phyloP scores from a whole-genome alignment of 2,888 invertebrate species.

The Melieria picta region DNA sequence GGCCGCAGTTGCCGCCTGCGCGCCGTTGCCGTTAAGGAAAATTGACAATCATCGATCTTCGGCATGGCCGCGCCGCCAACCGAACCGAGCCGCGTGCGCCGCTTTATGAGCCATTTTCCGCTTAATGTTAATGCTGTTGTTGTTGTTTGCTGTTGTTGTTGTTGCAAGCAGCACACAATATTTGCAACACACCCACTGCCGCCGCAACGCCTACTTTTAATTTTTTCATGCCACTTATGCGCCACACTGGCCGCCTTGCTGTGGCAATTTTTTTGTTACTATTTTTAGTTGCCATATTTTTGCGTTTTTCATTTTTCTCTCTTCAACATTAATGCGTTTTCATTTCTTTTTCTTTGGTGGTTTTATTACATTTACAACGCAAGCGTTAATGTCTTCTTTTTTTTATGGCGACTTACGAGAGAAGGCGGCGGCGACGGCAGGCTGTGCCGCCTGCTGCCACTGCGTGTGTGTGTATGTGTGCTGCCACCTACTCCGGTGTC shows the following conservation, averaged over 20 bases:
- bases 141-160: background rate
- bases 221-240: background rate
- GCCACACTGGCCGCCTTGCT: too few relatives aligned
- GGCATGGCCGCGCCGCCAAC: background rate
- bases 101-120: too few relatives aligned
- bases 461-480: too few relatives aligned
- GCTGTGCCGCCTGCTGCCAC: too few relatives aligned
- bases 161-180: slow-evolving; percentile 16
- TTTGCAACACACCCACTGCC: slow-evolving; percentile 45
- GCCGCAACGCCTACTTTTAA: slow-evolving; percentile 47
- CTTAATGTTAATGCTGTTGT: slow-evolving; percentile 20
- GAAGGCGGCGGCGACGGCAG: too few relatives aligned
- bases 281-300: background rate
- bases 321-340: background rate
- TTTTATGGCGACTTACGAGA: too few relatives aligned
- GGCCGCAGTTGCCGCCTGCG: slow-evolving; percentile 41
- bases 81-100: too few relatives aligned
- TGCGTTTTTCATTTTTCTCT: background rate
- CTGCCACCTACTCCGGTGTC: too few relatives aligned
- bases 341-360: too few relatives aligned
- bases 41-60: slow-evolving; percentile 60
- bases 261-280: background rate
- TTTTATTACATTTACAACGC: too few relatives aligned
- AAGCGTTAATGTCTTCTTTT: too few relatives aligned
- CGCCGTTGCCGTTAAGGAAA: slow-evolving; percentile 44